Percentiles rank a stretch among this genome's conserved stretches.
These are phyloP conservation scores for Athrips mouffetella DNA, from an alignment of 2,888 invertebrate species.

Conservation along the genomic window DNA sequence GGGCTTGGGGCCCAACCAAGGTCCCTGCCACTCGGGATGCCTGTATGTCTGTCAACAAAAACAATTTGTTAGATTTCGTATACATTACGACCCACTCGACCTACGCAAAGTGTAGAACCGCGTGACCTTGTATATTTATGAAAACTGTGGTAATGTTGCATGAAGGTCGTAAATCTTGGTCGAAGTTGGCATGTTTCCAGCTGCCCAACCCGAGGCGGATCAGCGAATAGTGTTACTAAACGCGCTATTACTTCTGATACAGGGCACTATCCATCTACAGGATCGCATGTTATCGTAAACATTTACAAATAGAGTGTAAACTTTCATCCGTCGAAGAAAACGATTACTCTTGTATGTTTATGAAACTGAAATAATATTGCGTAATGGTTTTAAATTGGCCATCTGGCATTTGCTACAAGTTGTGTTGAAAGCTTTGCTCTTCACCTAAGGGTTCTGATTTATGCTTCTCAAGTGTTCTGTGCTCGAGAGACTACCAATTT, in stretches of 20 bases:
- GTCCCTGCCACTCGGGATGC: conserved; percentile 91
- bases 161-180: conserved; percentile 65
- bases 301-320: conserved; percentile 18
- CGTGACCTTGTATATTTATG: conserved; percentile 68
- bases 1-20: conserved; percentile 95
- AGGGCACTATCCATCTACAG: conserved; percentile 34
- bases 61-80: conserved; percentile 14
- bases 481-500: too few species aligned
- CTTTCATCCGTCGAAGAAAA: conserved; percentile 13
- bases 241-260: conserved; percentile 45
- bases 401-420: neutral
- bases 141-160: conserved; percentile 71
- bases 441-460: too few species aligned
- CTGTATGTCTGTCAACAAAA: conserved; percentile 83
- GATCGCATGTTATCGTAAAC: conserved; percentile 32
- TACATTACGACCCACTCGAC: conserved; percentile 33
- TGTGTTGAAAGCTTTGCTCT: neutral
- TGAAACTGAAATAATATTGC: conserved; percentile 16
- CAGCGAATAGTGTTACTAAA: conserved; percentile 55
- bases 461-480: too few species aligned
- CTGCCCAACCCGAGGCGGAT: conserved; percentile 51
- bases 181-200: conserved; percentile 63
- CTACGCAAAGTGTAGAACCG: conserved; percentile 23
- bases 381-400: conserved; percentile 14
- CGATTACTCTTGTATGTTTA: conserved; percentile 17